Evolutionary conservation across 2,797 vertebrate genomes (phyloP).

Genomic region (Botia almorhae): DNA sequence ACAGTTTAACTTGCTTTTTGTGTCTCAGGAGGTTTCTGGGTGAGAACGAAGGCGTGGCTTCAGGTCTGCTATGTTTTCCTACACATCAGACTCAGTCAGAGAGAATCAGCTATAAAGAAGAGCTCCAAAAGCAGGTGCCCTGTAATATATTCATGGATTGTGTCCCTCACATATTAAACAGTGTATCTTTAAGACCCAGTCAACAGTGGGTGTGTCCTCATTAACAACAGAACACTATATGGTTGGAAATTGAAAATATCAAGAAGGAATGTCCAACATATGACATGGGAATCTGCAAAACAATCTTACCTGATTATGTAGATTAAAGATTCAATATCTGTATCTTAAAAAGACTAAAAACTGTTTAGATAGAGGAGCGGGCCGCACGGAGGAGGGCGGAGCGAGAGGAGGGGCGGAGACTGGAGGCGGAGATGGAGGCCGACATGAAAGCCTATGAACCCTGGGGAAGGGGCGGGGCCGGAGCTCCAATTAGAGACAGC

Average conservation of each 20-base stretch:
- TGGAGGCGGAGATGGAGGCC: constrained; percentile 85
- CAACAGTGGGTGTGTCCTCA: neutral
- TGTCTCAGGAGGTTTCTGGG: constrained; percentile 17
- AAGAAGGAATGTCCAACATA: too few relatives aligned
- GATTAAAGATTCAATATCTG: too few relatives aligned
- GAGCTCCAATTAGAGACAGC: constrained; percentile 88
- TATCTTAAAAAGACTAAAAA: neutral
- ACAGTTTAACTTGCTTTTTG: neutral
- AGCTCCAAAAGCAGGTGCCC: constrained; percentile 27
- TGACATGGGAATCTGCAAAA: too few relatives aligned
- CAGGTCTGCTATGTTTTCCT: neutral
- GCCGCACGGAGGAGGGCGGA: constrained; percentile 83
- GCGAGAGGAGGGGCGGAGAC: constrained; percentile 80
- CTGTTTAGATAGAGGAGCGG: constrained; percentile 83
- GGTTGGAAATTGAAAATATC: too few relatives aligned
- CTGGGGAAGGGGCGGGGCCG: constrained; percentile 92
- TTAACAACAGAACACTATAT: too few relatives aligned
- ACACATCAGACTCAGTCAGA: neutral
- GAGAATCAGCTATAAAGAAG: constrained; percentile 32
- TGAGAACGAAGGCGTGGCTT: constrained; percentile 11
- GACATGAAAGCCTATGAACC: constrained; percentile 89
- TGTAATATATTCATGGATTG: neutral
- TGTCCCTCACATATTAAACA: neutral
- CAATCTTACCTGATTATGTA: too few relatives aligned
- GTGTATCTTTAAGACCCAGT: neutral